Conservation (phyloP, 2,888 invertebrate species). For the Drosophila imparisetae region DNA sequence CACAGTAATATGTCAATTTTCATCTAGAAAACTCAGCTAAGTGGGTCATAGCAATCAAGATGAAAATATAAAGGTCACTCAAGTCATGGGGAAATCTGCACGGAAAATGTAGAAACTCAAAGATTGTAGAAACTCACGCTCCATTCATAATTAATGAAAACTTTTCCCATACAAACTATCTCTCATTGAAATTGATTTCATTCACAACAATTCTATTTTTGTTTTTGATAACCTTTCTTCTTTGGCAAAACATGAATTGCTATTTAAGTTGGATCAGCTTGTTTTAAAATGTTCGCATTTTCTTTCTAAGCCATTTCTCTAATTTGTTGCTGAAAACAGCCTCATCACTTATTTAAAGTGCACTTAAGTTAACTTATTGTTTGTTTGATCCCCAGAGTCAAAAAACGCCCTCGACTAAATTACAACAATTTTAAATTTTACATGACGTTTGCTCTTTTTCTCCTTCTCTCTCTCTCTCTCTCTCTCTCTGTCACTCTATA, state of each 20-base stretch:
- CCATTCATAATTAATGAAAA: not conserved
- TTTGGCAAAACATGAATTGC: not conserved
- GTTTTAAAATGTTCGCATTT: not conserved
- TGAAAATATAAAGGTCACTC: not conserved
- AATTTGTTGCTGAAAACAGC: constrained; percentile 18
- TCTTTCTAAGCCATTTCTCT: constrained; percentile 17
- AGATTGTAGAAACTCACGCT: not conserved
- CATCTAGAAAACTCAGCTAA: constrained; percentile 44
- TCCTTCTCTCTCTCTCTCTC: not conserved
- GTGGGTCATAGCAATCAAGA: constrained; percentile 16
- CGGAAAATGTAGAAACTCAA: not conserved
- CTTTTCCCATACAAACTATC: not conserved
- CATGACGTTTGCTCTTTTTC: constrained; percentile 21
- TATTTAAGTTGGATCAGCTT: constrained; percentile 1
- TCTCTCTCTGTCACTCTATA: not conserved
- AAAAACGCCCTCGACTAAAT: constrained; percentile 32
- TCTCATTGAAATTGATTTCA: not conserved
- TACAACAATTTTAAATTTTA: constrained; percentile 50
- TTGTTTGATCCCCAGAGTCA: constrained; percentile 22
- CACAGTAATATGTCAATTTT: constrained; percentile 70
- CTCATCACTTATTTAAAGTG: constrained; percentile 54
- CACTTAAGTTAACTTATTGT: constrained; percentile 45
- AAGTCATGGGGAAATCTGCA: not conserved
- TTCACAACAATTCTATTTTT: not conserved
- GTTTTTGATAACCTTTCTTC: not conserved